phyloP scores from a whole-genome alignment of 2,113 vertebrate species.

The Urocitellus parryii region DNA sequence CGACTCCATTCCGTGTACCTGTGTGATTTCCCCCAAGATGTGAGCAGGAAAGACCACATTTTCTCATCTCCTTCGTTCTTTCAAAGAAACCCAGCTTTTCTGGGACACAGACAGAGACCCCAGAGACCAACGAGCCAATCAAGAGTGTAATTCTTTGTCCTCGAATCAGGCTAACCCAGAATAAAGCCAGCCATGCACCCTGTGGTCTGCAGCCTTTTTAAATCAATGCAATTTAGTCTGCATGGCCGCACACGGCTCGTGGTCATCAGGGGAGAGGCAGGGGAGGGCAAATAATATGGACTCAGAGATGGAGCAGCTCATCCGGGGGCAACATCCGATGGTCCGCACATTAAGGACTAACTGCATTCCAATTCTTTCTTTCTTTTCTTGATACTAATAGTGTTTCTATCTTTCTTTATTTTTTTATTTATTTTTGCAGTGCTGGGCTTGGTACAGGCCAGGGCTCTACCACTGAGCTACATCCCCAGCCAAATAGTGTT shows the following conservation, averaged over 20 bases:
- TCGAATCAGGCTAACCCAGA: conserved; percentile 47
- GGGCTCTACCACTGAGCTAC: too few species aligned
- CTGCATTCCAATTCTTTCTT: too few species aligned
- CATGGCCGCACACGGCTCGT: background rate
- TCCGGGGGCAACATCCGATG: too few species aligned
- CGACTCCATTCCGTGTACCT: background rate
- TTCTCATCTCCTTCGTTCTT: background rate
- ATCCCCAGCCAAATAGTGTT: too few species aligned
- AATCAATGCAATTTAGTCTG: conserved; percentile 69
- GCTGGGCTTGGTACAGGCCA: too few species aligned
- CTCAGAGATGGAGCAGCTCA: too few species aligned
- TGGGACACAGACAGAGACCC: background rate
- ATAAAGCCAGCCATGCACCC: conserved; percentile 41
- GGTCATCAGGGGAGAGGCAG: background rate
- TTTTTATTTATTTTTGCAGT: too few species aligned
- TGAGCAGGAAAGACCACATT: conserved; percentile 39
- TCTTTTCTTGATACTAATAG: too few species aligned
- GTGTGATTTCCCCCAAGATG: background rate
- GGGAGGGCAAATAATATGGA: too few species aligned
- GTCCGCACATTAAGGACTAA: too few species aligned
- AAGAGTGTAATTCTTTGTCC: conserved; percentile 58
- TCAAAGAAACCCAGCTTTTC: conserved; percentile 58
- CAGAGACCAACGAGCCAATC: background rate
- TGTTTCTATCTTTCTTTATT: too few species aligned
- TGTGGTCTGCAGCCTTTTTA: conserved; percentile 54